A percentile compares a stretch with the other conserved stretches of the same genome.
phyloP scores from a whole-genome alignment of 2,888 invertebrate genomes.

The Ligdia adustata region DNA sequence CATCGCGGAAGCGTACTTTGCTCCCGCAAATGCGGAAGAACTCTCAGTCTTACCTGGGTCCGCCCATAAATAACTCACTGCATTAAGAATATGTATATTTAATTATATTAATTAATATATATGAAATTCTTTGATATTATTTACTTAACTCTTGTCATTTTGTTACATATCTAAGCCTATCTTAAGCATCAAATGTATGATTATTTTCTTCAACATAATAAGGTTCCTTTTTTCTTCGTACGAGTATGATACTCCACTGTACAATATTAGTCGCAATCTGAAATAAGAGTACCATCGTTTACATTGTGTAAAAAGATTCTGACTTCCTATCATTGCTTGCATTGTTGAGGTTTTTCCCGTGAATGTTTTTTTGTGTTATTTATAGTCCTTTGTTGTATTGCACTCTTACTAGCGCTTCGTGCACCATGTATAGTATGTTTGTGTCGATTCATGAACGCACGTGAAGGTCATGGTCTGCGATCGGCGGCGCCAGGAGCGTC shows the following conservation, averaged over 20 bases:
- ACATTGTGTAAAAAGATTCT: slow-evolving; percentile 42
- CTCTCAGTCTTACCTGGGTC: slow-evolving; percentile 32
- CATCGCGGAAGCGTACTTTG: slow-evolving; percentile 52
- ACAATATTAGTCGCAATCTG: slow-evolving; percentile 37
- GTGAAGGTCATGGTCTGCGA: slow-evolving; percentile 72
- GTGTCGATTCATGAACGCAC: slow-evolving; percentile 51
- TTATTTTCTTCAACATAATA: slow-evolving; percentile 28
- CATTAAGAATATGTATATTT: slow-evolving; percentile 37
- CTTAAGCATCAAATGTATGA: too few species aligned
- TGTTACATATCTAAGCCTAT: too few species aligned
- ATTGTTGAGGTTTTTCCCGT: slow-evolving; percentile 38
- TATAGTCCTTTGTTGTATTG: slow-evolving; percentile 44
- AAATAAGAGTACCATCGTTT: slow-evolving; percentile 28
- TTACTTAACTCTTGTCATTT: too few species aligned
- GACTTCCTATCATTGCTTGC: slow-evolving; percentile 44
- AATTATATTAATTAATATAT: slow-evolving; percentile 35
- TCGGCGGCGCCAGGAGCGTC: slow-evolving; percentile 51
- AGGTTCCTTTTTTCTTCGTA: slow-evolving; percentile 28
- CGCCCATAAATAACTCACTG: slow-evolving; percentile 33
- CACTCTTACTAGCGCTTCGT: slow-evolving; percentile 40
- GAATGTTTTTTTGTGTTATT: slow-evolving; percentile 40
- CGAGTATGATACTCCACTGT: slow-evolving; percentile 19
- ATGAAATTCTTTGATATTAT: too few species aligned
- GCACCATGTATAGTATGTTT: slow-evolving; percentile 50
- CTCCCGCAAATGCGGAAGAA: slow-evolving; percentile 51